Evolutionary conservation across 2,797 vertebrate genomes (phyloP).

Genomic region (Taeniopygia guttata): DNA sequence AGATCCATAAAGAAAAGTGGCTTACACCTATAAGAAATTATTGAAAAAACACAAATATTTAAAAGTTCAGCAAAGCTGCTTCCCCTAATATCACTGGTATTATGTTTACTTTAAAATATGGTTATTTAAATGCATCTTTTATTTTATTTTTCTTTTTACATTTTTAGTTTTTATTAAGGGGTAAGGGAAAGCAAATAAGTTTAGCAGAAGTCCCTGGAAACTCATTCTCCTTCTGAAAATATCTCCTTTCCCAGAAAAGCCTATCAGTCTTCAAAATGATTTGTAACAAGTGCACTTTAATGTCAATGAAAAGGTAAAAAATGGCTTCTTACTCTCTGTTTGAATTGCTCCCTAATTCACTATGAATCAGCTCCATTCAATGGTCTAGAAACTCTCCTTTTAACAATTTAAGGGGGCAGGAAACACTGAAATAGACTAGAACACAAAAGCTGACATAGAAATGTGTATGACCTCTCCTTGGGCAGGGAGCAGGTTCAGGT

Average conservation of each 20-base stretch:
- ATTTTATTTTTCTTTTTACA: background rate
- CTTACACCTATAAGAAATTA: background rate
- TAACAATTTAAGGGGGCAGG: background rate
- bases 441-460: background rate
- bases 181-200: background rate
- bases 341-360: slow-evolving; percentile 24
- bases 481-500: background rate
- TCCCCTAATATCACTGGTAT: background rate
- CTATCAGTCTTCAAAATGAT: background rate
- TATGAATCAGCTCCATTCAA: slow-evolving; percentile 19
- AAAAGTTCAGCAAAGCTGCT: background rate
- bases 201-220: background rate
- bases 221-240: background rate
- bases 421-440: background rate
- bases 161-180: background rate
- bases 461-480: background rate
- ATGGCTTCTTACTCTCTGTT: background rate
- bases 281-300: background rate
- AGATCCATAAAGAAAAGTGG: background rate
- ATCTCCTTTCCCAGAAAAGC: background rate
- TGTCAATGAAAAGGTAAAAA: background rate
- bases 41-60: background rate
- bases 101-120: background rate
- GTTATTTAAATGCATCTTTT: background rate
- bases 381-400: background rate